Percentiles rank a stretch among this genome's conserved stretches.
Conservation (phyloP, 2,113 vertebrate species). For the Atlantisia rogersi region DNA sequence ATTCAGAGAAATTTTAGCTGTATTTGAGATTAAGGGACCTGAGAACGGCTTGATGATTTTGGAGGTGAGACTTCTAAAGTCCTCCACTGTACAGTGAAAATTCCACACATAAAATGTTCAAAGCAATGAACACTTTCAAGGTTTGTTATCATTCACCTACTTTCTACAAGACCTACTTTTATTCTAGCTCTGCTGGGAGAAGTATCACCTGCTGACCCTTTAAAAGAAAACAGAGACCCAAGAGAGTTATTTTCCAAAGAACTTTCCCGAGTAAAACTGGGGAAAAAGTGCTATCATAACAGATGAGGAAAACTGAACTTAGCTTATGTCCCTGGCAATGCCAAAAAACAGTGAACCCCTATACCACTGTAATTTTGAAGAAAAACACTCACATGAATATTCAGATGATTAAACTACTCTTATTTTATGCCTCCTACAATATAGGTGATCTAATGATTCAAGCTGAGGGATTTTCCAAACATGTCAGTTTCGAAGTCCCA, state of each 20-base stretch:
- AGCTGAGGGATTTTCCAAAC: neutral
- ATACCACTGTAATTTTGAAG: neutral
- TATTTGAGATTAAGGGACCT: neutral
- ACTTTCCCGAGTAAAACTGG: neutral
- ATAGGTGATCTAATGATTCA: neutral
- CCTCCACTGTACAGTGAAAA: neutral
- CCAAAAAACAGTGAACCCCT: neutral
- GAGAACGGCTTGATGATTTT: neutral
- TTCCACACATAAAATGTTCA: neutral
- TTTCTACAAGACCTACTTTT: neutral
- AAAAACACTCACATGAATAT: neutral
- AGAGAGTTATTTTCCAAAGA: neutral
- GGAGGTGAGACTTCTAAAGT: neutral
- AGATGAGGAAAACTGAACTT: neutral
- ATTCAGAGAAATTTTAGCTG: neutral
- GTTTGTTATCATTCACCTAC: neutral
- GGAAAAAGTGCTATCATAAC: neutral
- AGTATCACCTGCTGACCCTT: neutral
- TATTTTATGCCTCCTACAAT: neutral
- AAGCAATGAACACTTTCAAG: neutral
- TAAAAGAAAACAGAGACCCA: neutral
- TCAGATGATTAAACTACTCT: neutral
- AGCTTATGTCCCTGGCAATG: neutral
- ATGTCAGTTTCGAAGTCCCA: neutral
- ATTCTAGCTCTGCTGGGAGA: neutral